Base-by-base conservation (phyloP, 2,888 invertebrate species). In the Uloborus plumipes region DNA sequence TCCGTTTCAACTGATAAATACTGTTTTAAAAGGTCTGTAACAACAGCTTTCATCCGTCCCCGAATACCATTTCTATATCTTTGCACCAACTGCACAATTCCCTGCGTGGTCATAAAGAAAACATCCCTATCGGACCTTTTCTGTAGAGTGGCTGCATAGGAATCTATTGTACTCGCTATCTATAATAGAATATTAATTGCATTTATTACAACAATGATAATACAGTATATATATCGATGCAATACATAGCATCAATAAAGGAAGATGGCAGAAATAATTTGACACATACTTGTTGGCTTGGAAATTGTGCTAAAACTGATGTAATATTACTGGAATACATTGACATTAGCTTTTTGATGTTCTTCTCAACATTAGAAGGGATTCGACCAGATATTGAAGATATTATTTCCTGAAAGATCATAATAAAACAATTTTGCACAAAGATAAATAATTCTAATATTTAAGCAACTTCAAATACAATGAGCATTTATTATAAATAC, bases 311-410 rank as follows among this genome's bases (percentile, higher is more conserved):
- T 58, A 99, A 90, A 0, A 99, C 97, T 62, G 97, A 97, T 0
- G 99, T 99, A 78, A 99, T 97, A 88, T 99, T 99, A 85, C 97
- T 92, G 88, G 97, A 96, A 89, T 99, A 99, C 1, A 95, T 90
- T 0, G 94, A 93, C 96, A 99, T 97, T 74, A 97, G 90, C 87
- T 96, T 95, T 3, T 97, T 92, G 70, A 97, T 99, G 87, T 96
- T 95, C 91, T 96, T 96, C 90, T 99, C 98, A 0, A 99, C 98
- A 0, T 94, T 93, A 13, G 94, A 90, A 0, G 98, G 98, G 85
- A 99, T 97, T 61, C 99, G 93, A 0, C 98, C 98, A 0, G 97
- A 96, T 18, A 98, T 97, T 0, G 97, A 96, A 0, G 98, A 95
- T 71, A 99, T 94, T 16, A 98, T 95, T 90, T 99, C 98, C 90